phyloP scores from a whole-genome alignment of 2,888 invertebrate species.

The Drosophila gaucha region DNA sequence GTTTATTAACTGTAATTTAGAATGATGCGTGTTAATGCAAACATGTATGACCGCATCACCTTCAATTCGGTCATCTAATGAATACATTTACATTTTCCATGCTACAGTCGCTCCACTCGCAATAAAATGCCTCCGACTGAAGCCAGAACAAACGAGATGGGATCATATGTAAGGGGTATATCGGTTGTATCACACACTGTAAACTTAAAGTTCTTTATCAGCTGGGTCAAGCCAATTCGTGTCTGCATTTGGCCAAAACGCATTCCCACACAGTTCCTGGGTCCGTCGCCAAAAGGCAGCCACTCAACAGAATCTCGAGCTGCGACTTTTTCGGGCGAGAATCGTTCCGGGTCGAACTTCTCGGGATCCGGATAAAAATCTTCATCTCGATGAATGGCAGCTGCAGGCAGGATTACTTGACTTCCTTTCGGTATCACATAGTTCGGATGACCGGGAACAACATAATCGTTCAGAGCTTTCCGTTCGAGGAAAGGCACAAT shows the following conservation, averaged over 20 bases:
- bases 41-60: neutral
- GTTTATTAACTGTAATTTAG: neutral
- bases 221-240: conserved; percentile 69
- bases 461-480: conserved; percentile 85
- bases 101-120: conserved; percentile 21
- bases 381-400: conserved; percentile 86
- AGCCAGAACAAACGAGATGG: conserved; percentile 46
- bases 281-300: conserved; percentile 83
- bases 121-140: conserved; percentile 51
- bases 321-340: conserved; percentile 86
- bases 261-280: conserved; percentile 82
- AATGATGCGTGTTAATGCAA: neutral
- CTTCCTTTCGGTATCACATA: conserved; percentile 85
- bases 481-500: conserved; percentile 85
- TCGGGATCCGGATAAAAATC: conserved; percentile 86
- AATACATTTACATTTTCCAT: neutral
- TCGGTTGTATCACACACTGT: conserved; percentile 60
- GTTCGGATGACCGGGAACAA: conserved; percentile 85
- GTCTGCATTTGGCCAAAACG: conserved; percentile 82
- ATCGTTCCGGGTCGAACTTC: conserved; percentile 87
- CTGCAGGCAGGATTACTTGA: conserved; percentile 69
- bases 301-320: conserved; percentile 84
- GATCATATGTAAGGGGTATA: conserved; percentile 62
- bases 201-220: conserved; percentile 75
- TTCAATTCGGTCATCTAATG: neutral